phyloP scores from a whole-genome alignment of 1,140 invertebrate species.

The Kradibia gibbosae region DNA sequence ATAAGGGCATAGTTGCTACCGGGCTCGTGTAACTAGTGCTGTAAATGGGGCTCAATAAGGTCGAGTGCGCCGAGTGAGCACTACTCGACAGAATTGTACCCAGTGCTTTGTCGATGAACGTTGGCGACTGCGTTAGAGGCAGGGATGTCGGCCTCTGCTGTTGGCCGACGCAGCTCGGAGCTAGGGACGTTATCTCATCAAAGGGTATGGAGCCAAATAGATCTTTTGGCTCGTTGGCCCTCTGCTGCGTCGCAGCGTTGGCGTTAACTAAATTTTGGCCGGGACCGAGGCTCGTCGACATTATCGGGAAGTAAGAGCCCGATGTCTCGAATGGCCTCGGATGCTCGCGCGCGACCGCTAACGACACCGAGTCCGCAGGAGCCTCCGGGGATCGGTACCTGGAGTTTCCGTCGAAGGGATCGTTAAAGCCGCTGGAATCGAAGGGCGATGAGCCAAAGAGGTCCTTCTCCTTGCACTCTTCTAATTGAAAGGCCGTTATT shows the following conservation, averaged over 20 bases:
- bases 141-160: slow-evolving; percentile 62
- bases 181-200: slow-evolving; percentile 68
- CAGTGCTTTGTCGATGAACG: slow-evolving; percentile 57
- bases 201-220: slow-evolving; percentile 79
- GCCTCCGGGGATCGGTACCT: slow-evolving; percentile 39
- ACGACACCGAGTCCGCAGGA: not conserved
- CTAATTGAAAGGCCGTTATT: slow-evolving; percentile 27
- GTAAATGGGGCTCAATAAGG: slow-evolving; percentile 41
- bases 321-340: not conserved
- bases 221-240: slow-evolving; percentile 65
- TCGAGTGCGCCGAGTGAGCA: slow-evolving; percentile 44
- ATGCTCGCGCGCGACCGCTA: slow-evolving; percentile 24
- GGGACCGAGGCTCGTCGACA: slow-evolving; percentile 47
- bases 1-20: slow-evolving; percentile 54
- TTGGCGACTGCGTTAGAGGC: slow-evolving; percentile 61
- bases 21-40: slow-evolving; percentile 47
- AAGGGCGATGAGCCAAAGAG: slow-evolving; percentile 76
- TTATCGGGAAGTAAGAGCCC: slow-evolving; percentile 15
- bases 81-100: slow-evolving; percentile 58
- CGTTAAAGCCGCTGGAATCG: slow-evolving; percentile 61
- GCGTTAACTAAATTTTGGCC: slow-evolving; percentile 55
- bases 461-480: slow-evolving; percentile 62
- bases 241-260: not conserved
- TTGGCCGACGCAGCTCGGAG: slow-evolving; percentile 54
- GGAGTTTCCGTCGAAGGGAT: slow-evolving; percentile 62